phyloP scores from a whole-genome alignment of 1,140 invertebrate genomes.

The Oedothorax gibbosus region DNA sequence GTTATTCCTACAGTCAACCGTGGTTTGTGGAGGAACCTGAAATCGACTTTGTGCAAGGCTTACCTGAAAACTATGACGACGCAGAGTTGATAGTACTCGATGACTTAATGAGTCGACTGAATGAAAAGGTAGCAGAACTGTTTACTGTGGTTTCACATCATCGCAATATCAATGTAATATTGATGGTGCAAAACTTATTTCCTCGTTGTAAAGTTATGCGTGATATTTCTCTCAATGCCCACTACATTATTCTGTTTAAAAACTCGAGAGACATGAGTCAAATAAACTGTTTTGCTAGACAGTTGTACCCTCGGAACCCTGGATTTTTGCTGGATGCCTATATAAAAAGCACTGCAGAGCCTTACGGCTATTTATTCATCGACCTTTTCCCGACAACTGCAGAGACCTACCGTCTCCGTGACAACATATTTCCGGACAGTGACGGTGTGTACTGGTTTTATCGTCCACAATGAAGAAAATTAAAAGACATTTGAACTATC shows the following conservation, averaged over 20 bases:
- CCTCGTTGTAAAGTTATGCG: constrained; percentile 20
- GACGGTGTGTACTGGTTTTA: constrained; percentile 29
- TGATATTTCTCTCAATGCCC: constrained; percentile 35
- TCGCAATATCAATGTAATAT: constrained; percentile 30
- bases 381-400: constrained; percentile 1
- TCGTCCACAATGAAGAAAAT: constrained; percentile 17
- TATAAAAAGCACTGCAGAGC: constrained; percentile 21
- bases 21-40: constrained; percentile 44
- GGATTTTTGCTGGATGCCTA: constrained; percentile 22
- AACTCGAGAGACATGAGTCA: constrained; percentile 32
- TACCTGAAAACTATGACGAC: constrained; percentile 28
- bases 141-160: constrained; percentile 39
- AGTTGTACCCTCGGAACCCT: constrained; percentile 10
- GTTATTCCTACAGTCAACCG: constrained; percentile 17
- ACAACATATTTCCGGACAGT: constrained; percentile 28
- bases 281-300: constrained; percentile 30
- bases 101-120: constrained; percentile 15
- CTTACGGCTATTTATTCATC: constrained; percentile 49
- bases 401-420: background rate
- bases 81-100: constrained; percentile 36
- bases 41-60: constrained; percentile 29
- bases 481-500: background rate
- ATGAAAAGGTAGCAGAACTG: constrained; percentile 31
- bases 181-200: constrained; percentile 48
- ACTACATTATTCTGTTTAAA: constrained; percentile 52